phyloP scores from a whole-genome alignment of 2,888 invertebrate genomes.

The Sepioteuthis lessoniana region DNA sequence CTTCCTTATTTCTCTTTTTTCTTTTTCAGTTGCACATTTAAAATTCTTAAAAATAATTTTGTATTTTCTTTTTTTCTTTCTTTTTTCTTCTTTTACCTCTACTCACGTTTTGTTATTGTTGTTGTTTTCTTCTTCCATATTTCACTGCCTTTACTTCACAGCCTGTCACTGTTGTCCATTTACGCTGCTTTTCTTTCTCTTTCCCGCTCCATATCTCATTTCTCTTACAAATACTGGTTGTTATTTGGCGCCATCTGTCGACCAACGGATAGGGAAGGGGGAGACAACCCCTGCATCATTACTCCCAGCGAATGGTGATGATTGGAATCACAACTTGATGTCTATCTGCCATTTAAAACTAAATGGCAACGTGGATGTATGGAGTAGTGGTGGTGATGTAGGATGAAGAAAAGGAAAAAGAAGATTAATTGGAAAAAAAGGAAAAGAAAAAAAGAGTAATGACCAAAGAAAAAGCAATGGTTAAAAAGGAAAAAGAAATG shows the following conservation, averaged over 20 bases:
- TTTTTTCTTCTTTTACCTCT: neutral
- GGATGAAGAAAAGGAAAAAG: neutral
- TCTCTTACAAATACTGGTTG: slow-evolving; percentile 33
- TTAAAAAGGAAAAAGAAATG: too few species aligned
- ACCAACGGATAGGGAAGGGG: neutral
- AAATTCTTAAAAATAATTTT: too few species aligned
- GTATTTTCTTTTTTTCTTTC: neutral
- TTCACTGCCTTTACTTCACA: neutral
- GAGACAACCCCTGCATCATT: slow-evolving; percentile 33
- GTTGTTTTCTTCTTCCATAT: neutral
- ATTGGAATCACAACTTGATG: slow-evolving; percentile 33
- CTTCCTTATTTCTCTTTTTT: neutral
- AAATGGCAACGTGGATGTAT: neutral
- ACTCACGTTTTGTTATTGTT: neutral
- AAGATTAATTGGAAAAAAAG: neutral
- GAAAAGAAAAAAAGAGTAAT: too few species aligned
- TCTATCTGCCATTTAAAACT: neutral
- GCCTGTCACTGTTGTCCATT: neutral
- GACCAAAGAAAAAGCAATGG: too few species aligned
- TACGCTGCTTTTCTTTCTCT: neutral
- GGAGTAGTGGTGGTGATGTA: neutral
- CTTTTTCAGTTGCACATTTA: too few species aligned
- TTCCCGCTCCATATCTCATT: neutral
- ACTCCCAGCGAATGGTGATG: neutral
- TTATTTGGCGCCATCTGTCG: slow-evolving; percentile 23